Base-by-base conservation (phyloP, 1,140 invertebrate genomes). In the Anastrepha obliqua region DNA sequence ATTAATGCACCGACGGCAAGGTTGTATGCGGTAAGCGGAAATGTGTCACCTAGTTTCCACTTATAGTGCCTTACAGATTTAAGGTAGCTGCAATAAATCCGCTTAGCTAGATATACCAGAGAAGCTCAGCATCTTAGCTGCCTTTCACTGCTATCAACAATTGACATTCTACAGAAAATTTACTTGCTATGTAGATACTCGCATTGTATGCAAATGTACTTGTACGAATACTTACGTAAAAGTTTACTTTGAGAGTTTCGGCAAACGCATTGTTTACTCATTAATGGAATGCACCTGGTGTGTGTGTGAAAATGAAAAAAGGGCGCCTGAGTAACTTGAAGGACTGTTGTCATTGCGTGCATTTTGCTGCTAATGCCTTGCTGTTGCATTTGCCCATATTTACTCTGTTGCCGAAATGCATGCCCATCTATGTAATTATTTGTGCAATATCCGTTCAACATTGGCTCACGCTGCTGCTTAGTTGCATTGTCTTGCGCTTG, bases 31-130 rank as follows among this genome's bases (percentile, higher is more conserved):
- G 74, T 55, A 81, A 55, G 47, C 74, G 74, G 47, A 81, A 29
- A 58, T 81, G 9, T 81, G 51, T 81, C 74, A 81, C n/a, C 74
- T 81, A 81, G n/a, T 81, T 81, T 81, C 7, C 74, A 81, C 7
- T 3, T 44, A 13, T 1, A 29, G 29, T 29, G 29, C 29, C 29
- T 29, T 9, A 42, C 51, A 55, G 2, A 3, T 9, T 6, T 55
- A 39, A 1, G 13, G 42, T 9, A 74, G 42, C 5, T 1, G n/a
- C 47, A 13, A n/a, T 47, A 81, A 81, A 81, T 81, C 74, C 74
- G 74, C 74, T 81, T 81, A 81, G 51, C n/a, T 1, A 81, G 5
- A 55, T 13, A 42, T 47, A 55, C 13, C 0, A 17, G 42, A 39
- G 74, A 51, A 1, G 15, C 42, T 44, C 39, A 47, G 42, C 74